Evolutionary conservation across 2,113 vertebrate species (phyloP).

Genomic region (Arenaria interpres): DNA sequence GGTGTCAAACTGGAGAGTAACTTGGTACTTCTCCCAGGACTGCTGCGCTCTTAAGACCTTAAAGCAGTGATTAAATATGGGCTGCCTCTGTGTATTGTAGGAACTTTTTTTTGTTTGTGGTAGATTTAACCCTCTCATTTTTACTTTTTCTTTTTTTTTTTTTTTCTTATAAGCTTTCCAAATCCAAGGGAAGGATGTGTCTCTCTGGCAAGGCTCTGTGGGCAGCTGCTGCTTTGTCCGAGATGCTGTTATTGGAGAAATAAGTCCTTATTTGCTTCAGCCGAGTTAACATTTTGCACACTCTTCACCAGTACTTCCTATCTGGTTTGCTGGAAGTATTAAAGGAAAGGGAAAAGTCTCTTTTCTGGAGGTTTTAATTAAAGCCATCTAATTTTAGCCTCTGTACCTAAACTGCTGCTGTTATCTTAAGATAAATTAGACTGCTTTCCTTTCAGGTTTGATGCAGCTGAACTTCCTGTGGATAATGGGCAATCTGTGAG

Average conservation of each 20-base stretch:
- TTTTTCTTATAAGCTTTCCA: background rate
- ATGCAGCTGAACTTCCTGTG: background rate
- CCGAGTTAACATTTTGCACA: background rate
- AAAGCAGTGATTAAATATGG: background rate
- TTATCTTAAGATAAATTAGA: background rate
- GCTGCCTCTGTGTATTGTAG: background rate
- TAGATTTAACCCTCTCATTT: background rate
- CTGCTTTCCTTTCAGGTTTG: background rate
- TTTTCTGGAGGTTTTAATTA: background rate
- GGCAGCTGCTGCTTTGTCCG: background rate
- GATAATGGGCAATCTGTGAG: background rate
- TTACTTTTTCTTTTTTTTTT: too few species aligned
- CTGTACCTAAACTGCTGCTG: background rate
- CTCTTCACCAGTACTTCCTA: background rate
- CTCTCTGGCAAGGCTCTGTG: background rate
- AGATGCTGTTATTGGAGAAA: background rate
- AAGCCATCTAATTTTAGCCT: background rate
- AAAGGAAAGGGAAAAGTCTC: background rate
- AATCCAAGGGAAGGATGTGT: fast-evolving
- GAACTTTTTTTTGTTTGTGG: background rate
- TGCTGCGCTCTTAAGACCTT: background rate
- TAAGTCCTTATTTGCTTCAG: background rate
- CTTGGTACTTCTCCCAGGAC: background rate
- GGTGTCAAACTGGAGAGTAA: background rate
- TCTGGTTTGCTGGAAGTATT: background rate